Evolutionary conservation across 2,113 vertebrate species (phyloP).

Genomic region (Arizona elegans): DNA sequence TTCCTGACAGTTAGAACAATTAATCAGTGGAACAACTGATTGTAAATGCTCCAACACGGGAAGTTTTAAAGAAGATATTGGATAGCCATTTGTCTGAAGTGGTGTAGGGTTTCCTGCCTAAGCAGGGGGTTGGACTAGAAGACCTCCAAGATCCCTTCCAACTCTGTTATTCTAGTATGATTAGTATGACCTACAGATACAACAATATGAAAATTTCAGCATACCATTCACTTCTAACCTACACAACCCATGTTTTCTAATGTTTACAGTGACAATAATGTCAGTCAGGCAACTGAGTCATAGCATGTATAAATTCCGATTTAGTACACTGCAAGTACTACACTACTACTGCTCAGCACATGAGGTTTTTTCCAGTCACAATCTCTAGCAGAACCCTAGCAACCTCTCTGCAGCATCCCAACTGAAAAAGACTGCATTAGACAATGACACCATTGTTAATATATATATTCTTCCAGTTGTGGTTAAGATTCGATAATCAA

Average conservation of each 20-base stretch:
- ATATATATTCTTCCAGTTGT: background rate
- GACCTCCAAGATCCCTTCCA: no score
- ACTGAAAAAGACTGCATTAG: background rate
- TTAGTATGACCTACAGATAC: background rate
- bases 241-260: background rate
- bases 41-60: no score
- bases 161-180: background rate
- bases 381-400: background rate
- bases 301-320: background rate
- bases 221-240: background rate
- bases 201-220: background rate
- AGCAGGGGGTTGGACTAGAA: no score
- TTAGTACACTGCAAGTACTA: background rate
- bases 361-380: background rate
- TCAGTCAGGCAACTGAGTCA: background rate
- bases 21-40: no score
- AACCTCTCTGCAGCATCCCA: background rate
- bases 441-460: background rate
- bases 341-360: background rate
- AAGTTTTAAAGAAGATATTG: no score
- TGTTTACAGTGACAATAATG: background rate
- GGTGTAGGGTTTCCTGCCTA: no score
- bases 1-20: no score
- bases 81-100: no score
- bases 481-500: background rate